Evolutionary conservation across 1,140 invertebrate species (phyloP).

Genomic region (Mamestra configurata): DNA sequence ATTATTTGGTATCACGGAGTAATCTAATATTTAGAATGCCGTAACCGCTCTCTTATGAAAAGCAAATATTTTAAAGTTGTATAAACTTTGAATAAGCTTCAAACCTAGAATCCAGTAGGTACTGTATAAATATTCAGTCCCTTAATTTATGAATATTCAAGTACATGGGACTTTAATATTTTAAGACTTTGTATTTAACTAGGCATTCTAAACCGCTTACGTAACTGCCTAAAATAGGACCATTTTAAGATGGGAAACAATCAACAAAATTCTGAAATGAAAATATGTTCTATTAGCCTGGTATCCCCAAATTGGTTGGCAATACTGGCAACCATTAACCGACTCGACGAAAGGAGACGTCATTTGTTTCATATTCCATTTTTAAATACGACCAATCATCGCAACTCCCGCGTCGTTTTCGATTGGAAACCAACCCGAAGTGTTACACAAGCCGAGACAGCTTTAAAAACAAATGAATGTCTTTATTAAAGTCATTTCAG

Average conservation of each 20-base stretch:
- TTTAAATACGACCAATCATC: background rate
- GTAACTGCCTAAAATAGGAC: background rate
- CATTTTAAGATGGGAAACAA: conserved; percentile 1
- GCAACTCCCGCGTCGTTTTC: background rate
- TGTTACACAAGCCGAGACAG: background rate
- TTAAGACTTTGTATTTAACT: conserved; percentile 9
- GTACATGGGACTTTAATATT: conserved; percentile 12
- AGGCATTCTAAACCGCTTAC: background rate
- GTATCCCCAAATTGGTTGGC: background rate
- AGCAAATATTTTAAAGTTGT: background rate
- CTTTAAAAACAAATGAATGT: too few species aligned
- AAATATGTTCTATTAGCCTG: background rate
- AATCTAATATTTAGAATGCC: background rate
- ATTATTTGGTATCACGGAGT: too few species aligned
- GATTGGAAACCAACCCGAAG: background rate
- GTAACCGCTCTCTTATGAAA: background rate
- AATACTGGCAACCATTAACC: background rate
- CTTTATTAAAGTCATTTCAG: background rate
- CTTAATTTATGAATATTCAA: conserved; percentile 28
- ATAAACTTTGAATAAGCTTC: background rate
- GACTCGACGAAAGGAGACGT: too few species aligned
- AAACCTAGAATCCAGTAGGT: background rate
- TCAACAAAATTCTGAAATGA: background rate
- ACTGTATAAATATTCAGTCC: conserved; percentile 16
- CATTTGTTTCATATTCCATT: background rate